A percentile compares a stretch with the other conserved stretches of the same genome.
Evolutionary conservation across 2,113 vertebrate species (phyloP).

Genomic region (Entomyzon cyanotis): DNA sequence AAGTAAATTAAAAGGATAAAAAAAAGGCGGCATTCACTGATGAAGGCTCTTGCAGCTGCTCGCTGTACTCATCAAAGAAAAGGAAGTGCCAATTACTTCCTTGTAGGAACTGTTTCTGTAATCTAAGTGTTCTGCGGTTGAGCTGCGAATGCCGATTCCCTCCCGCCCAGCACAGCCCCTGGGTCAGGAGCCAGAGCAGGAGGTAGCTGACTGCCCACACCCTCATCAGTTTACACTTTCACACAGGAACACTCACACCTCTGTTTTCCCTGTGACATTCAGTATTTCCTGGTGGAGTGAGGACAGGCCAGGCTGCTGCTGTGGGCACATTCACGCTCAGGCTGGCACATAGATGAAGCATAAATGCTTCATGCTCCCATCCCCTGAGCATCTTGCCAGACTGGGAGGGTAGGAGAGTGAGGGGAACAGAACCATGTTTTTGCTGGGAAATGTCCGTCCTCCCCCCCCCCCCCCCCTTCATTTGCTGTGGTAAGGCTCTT

Average conservation of each 20-base stretch:
- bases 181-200: not conserved
- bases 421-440: not conserved
- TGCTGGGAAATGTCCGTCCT: not conserved
- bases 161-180: not conserved
- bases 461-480: rapidly evolving
- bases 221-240: conserved; percentile 14
- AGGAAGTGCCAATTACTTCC: conserved; percentile 10
- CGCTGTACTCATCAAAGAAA: not conserved
- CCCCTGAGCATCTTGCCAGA: not conserved
- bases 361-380: rapidly evolving
- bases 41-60: not conserved
- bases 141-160: not conserved
- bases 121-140: not conserved
- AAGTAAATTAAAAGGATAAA: not conserved
- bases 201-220: conserved; percentile 20
- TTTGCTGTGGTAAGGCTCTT: not conserved
- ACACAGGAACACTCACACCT: not conserved
- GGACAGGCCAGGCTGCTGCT: not conserved
- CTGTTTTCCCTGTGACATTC: not conserved
- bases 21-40: not conserved
- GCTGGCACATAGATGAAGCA: not conserved
- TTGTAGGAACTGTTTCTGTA: not conserved
- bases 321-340: not conserved
- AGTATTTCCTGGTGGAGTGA: not conserved
- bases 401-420: not conserved